A percentile compares a stretch with the other conserved stretches of the same genome.
These are phyloP conservation scores for Ectemnius cavifrons DNA, from an alignment of 2,888 invertebrate genomes.

Conservation along the genomic window DNA sequence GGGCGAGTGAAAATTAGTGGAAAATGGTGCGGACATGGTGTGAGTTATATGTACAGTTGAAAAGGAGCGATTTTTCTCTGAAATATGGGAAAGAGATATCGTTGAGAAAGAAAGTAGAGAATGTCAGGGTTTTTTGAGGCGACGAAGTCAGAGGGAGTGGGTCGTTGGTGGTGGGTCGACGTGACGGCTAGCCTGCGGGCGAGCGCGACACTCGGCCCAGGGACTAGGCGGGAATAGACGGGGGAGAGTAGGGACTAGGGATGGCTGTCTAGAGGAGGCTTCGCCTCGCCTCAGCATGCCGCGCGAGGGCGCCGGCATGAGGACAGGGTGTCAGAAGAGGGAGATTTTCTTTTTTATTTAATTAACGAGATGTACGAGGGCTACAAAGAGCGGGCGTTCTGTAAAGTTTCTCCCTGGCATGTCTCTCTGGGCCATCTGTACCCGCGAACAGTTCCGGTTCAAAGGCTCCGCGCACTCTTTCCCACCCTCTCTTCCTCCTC, in stretches of 20 bases:
- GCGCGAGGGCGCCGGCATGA: background rate
- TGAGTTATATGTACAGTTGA: too few relatives aligned
- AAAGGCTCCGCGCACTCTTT: conserved; percentile 30
- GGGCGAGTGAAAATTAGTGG: too few relatives aligned
- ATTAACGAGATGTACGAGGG: conserved; percentile 72
- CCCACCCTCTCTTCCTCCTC: conserved; percentile 10
- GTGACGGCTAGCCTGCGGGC: conserved; percentile 68
- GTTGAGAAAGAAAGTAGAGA: too few relatives aligned
- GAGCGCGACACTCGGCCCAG: conserved; percentile 60
- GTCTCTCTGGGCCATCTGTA: conserved; percentile 19
- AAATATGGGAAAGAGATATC: too few relatives aligned
- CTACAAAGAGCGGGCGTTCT: conserved; percentile 62
- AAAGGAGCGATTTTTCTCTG: too few relatives aligned
- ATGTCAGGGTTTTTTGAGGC: conserved; percentile 10
- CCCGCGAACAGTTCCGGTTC: conserved; percentile 45
- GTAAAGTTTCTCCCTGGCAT: conserved; percentile 16
- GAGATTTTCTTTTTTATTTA: conserved; percentile 70
- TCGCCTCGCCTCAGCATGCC: too few relatives aligned
- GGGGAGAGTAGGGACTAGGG: conserved; percentile 58
- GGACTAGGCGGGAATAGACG: too few relatives aligned
- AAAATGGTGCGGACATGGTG: too few relatives aligned
- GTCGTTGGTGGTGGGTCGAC: background rate
- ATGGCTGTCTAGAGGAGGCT: too few relatives aligned
- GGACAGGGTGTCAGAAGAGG: conserved; percentile 33
- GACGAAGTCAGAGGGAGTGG: conserved; percentile 54